These are phyloP conservation scores for Semnopithecus entellus DNA, from an alignment of 2,113 vertebrate genomes.

Conservation along the genomic window DNA sequence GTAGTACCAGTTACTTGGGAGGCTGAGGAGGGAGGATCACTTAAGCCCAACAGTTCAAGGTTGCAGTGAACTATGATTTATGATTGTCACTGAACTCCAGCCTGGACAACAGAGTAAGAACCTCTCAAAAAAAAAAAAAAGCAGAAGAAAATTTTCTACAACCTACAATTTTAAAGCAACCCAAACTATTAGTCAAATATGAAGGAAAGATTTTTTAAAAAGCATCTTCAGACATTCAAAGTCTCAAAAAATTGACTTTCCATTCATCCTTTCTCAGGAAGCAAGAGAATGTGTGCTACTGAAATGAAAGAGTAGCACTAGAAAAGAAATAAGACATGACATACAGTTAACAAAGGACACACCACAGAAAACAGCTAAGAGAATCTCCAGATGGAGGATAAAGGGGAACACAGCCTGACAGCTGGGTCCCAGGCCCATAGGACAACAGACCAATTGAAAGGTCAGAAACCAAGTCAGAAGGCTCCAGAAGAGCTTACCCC, in stretches of 20 bases:
- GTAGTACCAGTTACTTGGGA: no score
- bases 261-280: neutral
- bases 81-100: no score
- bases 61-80: no score
- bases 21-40: no score
- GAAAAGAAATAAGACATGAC: slow-evolving; percentile 11
- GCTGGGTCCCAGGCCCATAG: neutral
- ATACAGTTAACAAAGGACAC: neutral
- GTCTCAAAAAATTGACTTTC: neutral
- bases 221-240: neutral
- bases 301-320: neutral
- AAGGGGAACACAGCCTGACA: neutral
- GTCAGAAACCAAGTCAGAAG: slow-evolving; percentile 3
- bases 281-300: neutral
- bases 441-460: neutral
- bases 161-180: slow-evolving; percentile 25
- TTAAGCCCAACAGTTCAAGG: no score
- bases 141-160: neutral
- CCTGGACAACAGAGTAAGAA: no score
- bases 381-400: neutral
- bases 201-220: neutral
- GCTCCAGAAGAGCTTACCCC: neutral
- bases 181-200: slow-evolving; percentile 16
- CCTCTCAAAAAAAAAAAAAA: no score
- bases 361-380: neutral